Evolutionary conservation across 2,888 invertebrate genomes (phyloP).

Genomic region (Epinotia bilunana): DNA sequence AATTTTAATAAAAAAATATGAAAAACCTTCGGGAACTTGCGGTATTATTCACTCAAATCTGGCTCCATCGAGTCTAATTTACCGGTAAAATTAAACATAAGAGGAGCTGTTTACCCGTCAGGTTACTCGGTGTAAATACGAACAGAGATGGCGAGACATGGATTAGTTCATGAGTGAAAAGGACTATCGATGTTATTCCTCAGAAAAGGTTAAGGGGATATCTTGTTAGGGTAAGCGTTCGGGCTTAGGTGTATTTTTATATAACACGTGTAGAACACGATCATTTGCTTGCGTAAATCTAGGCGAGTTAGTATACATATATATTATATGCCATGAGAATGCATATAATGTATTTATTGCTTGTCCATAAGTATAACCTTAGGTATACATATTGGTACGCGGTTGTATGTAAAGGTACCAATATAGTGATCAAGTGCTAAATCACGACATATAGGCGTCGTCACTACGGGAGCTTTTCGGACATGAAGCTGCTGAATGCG

Average conservation of each 20-base stretch:
- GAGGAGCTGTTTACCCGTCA: conserved; percentile 47
- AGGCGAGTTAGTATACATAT: neutral
- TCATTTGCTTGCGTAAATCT: neutral
- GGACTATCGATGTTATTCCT: conserved; percentile 56
- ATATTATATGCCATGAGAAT: neutral
- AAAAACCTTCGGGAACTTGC: neutral
- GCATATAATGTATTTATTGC: neutral
- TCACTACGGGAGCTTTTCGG: too few species aligned
- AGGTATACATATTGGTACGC: too few species aligned
- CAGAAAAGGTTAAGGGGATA: conserved; percentile 55
- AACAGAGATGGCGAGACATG: conserved; percentile 47
- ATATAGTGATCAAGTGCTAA: too few species aligned
- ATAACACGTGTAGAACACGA: conserved; percentile 35
- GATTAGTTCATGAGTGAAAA: conserved; percentile 48
- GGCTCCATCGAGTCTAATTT: conserved; percentile 51
- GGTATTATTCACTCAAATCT: conserved; percentile 47
- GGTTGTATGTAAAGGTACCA: too few species aligned
- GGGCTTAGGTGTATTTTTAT: conserved; percentile 51
- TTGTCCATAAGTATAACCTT: too few species aligned
- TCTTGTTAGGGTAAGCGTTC: conserved; percentile 57
- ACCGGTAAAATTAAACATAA: conserved; percentile 57
- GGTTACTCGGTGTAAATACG: conserved; percentile 54
- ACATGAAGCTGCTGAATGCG: neutral
- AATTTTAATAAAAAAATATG: conserved; percentile 7
- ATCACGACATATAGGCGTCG: too few species aligned